Conservation (phyloP, 23 tunicate species). For the Halocynthia roretzi region DNA sequence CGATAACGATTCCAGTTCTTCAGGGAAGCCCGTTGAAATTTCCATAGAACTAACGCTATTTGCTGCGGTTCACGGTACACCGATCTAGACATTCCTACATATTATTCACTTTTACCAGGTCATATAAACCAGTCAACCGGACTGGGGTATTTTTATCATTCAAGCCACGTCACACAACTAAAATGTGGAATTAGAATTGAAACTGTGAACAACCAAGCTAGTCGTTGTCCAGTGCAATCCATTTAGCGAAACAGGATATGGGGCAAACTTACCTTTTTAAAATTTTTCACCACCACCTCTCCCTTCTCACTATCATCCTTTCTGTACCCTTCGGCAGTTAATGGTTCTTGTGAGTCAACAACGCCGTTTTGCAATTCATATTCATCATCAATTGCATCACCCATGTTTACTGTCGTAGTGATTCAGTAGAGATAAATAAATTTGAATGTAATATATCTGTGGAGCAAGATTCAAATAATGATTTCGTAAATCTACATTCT, state of each 20-base stretch:
- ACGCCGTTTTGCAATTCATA: constrained; percentile 12
- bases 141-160: not conserved
- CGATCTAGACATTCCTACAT: too few relatives aligned
- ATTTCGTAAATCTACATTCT: too few relatives aligned
- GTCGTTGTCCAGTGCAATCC: not conserved
- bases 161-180: too few relatives aligned
- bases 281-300: constrained; percentile 4
- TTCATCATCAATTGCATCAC: constrained; percentile 21
- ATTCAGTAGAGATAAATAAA: not conserved
- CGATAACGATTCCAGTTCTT: too few relatives aligned
- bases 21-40: too few relatives aligned
- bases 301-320: constrained; percentile 10
- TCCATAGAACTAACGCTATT: too few relatives aligned
- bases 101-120: not conserved
- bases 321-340: constrained; percentile 2
- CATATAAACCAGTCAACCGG: not conserved
- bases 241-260: not conserved
- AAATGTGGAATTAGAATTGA: too few relatives aligned
- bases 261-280: not conserved
- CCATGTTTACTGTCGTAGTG: constrained; percentile 8
- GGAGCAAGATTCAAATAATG: not conserved
- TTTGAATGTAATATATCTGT: not conserved
- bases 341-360: constrained; percentile 28
- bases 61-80: too few relatives aligned
- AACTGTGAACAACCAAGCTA: not conserved